Evolutionary conservation across 2,888 invertebrate species (phyloP).

Genomic region (Unio delphinus): DNA sequence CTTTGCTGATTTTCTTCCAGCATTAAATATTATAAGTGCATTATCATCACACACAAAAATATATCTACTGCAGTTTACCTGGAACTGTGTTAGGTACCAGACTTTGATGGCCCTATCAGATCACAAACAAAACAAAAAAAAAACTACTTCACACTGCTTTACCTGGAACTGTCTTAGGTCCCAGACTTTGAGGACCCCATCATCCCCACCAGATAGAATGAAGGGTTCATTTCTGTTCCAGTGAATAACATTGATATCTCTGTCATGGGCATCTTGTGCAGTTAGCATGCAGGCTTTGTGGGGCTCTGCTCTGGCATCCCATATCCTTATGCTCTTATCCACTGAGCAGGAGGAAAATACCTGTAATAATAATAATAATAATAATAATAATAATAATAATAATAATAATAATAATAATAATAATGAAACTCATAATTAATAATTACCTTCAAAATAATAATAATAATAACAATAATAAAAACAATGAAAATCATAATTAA

Average conservation of each 20-base stretch:
- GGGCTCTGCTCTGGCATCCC: conserved; percentile 92
- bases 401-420: too few species aligned
- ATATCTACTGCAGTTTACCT: conserved; percentile 29
- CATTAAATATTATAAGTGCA: too few species aligned
- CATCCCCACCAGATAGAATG: conserved; percentile 95
- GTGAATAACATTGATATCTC: conserved; percentile 96
- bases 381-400: too few species aligned
- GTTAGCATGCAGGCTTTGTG: conserved; percentile 93
- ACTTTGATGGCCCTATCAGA: conserved; percentile 90
- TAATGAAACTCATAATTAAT: too few species aligned
- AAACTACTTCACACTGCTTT: background rate
- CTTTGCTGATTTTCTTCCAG: too few species aligned
- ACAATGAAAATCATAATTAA: too few species aligned
- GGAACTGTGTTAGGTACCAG: conserved; percentile 87
- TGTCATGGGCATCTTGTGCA: conserved; percentile 86
- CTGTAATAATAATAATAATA: conserved; percentile 41
- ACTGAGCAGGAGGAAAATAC: conserved; percentile 75
- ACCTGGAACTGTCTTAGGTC: conserved; percentile 80
- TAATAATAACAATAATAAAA: too few species aligned
- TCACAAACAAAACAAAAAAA: too few species aligned
- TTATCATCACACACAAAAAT: too few species aligned
- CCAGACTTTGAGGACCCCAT: conserved; percentile 95
- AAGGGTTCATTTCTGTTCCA: conserved; percentile 93
- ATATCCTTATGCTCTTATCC: conserved; percentile 84
- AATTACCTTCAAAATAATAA: too few species aligned